phyloP scores from a whole-genome alignment of 2,113 vertebrate genomes.

The Pituophis catenifer region DNA sequence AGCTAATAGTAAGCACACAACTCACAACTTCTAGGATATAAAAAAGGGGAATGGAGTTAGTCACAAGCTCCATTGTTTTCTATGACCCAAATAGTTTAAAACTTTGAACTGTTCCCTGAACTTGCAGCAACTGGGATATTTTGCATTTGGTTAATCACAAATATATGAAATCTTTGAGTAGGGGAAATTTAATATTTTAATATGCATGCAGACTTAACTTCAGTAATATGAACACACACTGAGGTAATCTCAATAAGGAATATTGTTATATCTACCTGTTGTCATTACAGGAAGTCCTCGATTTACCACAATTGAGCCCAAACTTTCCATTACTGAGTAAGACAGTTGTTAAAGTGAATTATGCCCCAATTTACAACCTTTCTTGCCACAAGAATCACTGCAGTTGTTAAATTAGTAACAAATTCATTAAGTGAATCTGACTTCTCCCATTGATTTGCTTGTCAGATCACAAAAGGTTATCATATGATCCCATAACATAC shows the following conservation, averaged over 20 bases:
- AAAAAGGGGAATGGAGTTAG: neutral
- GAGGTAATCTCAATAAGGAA: neutral
- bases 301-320: neutral
- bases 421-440: neutral
- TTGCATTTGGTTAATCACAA: neutral
- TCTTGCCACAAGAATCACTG: neutral
- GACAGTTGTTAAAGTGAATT: neutral
- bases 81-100: neutral
- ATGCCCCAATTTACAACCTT: neutral
- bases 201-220: neutral
- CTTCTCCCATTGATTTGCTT: neutral
- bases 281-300: neutral
- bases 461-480: neutral
- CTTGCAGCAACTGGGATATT: neutral
- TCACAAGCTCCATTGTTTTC: neutral
- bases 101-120: neutral
- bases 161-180: neutral
- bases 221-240: neutral
- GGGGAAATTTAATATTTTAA: neutral
- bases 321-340: neutral
- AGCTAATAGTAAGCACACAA: neutral
- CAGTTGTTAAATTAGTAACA: neutral
- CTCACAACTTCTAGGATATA: neutral
- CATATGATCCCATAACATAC: neutral
- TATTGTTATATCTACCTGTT: neutral